Base-by-base conservation (phyloP, 2,797 vertebrate genomes). In the Rallus crepitans region DNA sequence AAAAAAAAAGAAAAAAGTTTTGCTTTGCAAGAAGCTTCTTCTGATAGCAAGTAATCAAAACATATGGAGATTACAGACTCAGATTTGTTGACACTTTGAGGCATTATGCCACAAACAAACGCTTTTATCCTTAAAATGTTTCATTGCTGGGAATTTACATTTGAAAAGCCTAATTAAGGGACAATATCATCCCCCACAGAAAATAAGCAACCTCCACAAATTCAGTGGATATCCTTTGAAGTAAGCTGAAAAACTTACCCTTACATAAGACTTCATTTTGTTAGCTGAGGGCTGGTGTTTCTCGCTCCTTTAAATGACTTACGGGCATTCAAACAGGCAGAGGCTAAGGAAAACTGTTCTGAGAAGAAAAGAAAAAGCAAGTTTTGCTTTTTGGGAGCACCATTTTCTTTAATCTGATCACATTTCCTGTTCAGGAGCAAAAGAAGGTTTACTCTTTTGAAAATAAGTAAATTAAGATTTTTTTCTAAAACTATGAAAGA, bases 31-130 rank as follows among this genome's bases (percentile, higher is more conserved):
- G 87, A 87, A 90, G 60, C 40, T 87, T 37, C 40, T 93, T 94
- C 80, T 94, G 71, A 82, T 90, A 95, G 30, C 39, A 89, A 95
- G 70, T 85, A 95, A 94, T 94, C 90, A 94, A 95, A 94, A 96
- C 48, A 87, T 64, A 89, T 27, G 73, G 85, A 90, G 88, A 95
- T 95, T 94, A 94, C 64, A 82, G 72, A 60, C 70, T 93, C 90
- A 82, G 88, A 96, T 97, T 96, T 96, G 90, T 96, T 93, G 91
- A 94, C 85, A 96, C 87, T 97, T 94, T 65, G 82, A 97, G 91
- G 87, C 85, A 94, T 92, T 89, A 92, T 77, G 82, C 70, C 93
- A 96, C 90, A 95, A 93, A 95, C 82, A 82, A 76, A 90, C 3
- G 15, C 81, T 96, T 95, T 93, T 92, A 94, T 94, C 94, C 85